phyloP scores from a whole-genome alignment of 2,888 invertebrate genomes.

The Anoplius nigerrimus region DNA sequence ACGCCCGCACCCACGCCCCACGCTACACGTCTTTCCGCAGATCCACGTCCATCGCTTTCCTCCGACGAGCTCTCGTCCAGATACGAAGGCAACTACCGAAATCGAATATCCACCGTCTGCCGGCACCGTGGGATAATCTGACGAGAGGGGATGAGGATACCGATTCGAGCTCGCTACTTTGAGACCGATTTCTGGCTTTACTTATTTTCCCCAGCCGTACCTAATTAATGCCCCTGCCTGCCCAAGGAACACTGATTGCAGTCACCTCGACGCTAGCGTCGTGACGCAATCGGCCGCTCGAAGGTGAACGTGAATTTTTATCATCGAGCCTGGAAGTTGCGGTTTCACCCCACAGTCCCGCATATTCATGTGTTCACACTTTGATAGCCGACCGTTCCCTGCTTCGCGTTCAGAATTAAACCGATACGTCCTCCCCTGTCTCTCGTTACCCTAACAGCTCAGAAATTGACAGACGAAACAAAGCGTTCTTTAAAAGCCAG shows the following conservation, averaged over 20 bases:
- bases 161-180: not conserved
- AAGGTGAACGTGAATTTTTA: too few relatives aligned
- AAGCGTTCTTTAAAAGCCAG: too few relatives aligned
- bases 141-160: not conserved
- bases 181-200: slow-evolving; percentile 9
- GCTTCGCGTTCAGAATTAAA: too few relatives aligned
- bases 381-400: too few relatives aligned
- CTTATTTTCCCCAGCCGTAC: slow-evolving; percentile 1
- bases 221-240: slow-evolving; percentile 1
- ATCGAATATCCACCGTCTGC: slow-evolving; percentile 46
- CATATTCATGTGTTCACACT: too few relatives aligned
- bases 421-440: too few relatives aligned
- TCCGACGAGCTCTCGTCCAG: slow-evolving; percentile 31
- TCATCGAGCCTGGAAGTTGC: too few relatives aligned
- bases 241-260: not conserved
- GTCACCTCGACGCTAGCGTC: too few relatives aligned
- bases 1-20: slow-evolving; percentile 24
- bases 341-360: too few relatives aligned
- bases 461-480: too few relatives aligned
- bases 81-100: slow-evolving; percentile 51
- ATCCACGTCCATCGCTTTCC: slow-evolving; percentile 54
- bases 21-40: slow-evolving; percentile 49
- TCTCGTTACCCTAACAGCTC: too few relatives aligned
- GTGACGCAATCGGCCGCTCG: too few relatives aligned
- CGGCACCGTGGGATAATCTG: slow-evolving; percentile 45